Percentiles rank a stretch among this genome's conserved stretches.
These are phyloP conservation scores for Trichonephila inaurata DNA, from an alignment of 1,140 invertebrate species.

Conservation along the genomic window DNA sequence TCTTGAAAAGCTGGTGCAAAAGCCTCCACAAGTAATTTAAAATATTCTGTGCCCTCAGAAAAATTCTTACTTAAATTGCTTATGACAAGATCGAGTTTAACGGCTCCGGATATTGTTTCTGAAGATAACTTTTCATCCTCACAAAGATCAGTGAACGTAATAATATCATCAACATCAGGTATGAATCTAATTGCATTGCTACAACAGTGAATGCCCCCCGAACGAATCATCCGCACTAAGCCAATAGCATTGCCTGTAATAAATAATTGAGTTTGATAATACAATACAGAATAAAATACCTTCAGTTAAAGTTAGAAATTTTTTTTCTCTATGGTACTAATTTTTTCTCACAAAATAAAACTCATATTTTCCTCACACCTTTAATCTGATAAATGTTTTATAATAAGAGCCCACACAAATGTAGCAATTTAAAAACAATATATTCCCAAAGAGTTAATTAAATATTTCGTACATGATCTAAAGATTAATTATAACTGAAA, in stretches of 20 bases:
- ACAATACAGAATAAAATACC: neutral
- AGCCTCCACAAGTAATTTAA: constrained; percentile 95
- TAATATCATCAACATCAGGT: constrained; percentile 89
- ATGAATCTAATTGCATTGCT: constrained; percentile 94
- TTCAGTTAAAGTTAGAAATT: neutral
- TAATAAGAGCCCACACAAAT: no score
- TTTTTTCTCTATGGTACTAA: neutral
- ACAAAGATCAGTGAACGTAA: constrained; percentile 84
- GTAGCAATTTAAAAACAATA: no score
- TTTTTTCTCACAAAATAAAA: neutral
- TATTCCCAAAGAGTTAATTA: no score
- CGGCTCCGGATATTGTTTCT: constrained; percentile 85
- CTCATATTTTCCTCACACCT: no score
- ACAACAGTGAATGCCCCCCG: constrained; percentile 95
- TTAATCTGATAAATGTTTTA: no score
- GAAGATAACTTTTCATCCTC: constrained; percentile 82
- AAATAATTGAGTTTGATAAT: neutral
- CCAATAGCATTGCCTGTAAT: constrained; percentile 94
- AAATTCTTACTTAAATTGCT: constrained; percentile 91
- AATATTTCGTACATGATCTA: no score
- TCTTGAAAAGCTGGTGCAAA: constrained; percentile 94
- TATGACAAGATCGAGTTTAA: constrained; percentile 89
- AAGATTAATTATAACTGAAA: no score
- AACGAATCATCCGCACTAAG: constrained; percentile 95
- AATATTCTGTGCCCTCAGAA: constrained; percentile 96